Evolutionary conservation across 2,797 vertebrate species (phyloP).

Genomic region (Galagoides demidoff): DNA sequence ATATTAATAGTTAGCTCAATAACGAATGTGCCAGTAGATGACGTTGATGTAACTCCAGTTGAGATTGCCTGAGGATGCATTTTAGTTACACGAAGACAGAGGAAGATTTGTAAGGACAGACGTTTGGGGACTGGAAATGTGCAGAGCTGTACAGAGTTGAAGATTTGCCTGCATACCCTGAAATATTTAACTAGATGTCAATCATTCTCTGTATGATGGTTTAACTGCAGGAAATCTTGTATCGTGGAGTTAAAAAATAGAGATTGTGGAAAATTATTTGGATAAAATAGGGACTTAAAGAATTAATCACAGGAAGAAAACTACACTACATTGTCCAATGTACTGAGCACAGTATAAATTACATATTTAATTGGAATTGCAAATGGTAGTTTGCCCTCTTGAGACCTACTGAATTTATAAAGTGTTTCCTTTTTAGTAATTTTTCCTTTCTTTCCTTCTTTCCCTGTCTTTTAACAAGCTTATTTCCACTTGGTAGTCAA

Average conservation of each 20-base stretch:
- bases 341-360: neutral
- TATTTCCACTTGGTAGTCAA: neutral
- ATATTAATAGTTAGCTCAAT: neutral
- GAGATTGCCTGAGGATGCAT: neutral
- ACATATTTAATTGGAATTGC: neutral
- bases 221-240: neutral
- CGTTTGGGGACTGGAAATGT: neutral
- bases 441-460: neutral
- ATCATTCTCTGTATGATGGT: neutral
- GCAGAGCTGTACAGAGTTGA: neutral
- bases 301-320: slow-evolving; percentile 3
- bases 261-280: neutral
- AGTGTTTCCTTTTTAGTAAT: neutral
- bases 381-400: neutral
- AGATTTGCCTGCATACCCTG: neutral
- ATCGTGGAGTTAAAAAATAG: neutral
- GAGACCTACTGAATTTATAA: neutral
- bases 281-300: neutral
- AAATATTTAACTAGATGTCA: neutral
- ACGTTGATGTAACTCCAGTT: neutral
- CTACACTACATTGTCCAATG: neutral
- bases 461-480: neutral
- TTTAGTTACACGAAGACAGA: neutral
- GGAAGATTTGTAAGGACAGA: neutral
- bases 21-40: neutral